These are phyloP conservation scores for Achroia grisella DNA, from an alignment of 1,140 invertebrate genomes.

Conservation along the genomic window DNA sequence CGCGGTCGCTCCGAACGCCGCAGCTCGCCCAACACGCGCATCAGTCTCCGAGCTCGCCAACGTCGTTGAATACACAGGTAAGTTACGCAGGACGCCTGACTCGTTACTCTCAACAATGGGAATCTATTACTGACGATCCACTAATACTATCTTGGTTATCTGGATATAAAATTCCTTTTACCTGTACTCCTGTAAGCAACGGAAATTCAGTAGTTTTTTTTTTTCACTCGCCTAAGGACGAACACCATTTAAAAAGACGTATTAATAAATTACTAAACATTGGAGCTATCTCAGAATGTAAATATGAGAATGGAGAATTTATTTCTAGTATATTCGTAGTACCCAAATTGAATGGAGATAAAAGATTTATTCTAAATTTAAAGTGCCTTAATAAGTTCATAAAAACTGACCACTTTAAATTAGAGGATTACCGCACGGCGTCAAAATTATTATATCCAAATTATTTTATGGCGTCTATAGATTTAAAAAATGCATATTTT, in stretches of 20 bases:
- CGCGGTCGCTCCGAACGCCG: too few species aligned
- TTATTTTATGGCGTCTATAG: conserved; percentile 24
- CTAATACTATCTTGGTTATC: conserved; percentile 9
- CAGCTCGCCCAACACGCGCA: too few species aligned
- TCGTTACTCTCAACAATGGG: conserved; percentile 5
- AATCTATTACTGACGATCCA: conserved; percentile 8
- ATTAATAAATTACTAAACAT: background rate
- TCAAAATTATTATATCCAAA: conserved; percentile 15
- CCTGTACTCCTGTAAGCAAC: background rate
- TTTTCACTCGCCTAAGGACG: background rate
- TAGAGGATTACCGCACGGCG: conserved; percentile 11
- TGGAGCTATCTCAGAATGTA: background rate
- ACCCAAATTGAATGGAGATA: too few species aligned
- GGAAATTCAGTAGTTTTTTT: background rate
- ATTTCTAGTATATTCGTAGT: too few species aligned
- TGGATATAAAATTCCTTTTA: conserved; percentile 15
- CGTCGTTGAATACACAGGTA: conserved; percentile 8
- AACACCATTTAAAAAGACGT: background rate
- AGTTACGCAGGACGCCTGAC: conserved; percentile 9
- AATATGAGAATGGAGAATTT: conserved; percentile 7
- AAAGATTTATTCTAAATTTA: too few species aligned
- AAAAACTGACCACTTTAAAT: conserved; percentile 21
- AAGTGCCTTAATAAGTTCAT: conserved; percentile 30
- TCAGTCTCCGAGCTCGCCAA: too few species aligned
- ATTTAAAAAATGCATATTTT: conserved; percentile 36